Conservation (phyloP, 2,797 vertebrate genomes). For the Coendou prehensilis region DNA sequence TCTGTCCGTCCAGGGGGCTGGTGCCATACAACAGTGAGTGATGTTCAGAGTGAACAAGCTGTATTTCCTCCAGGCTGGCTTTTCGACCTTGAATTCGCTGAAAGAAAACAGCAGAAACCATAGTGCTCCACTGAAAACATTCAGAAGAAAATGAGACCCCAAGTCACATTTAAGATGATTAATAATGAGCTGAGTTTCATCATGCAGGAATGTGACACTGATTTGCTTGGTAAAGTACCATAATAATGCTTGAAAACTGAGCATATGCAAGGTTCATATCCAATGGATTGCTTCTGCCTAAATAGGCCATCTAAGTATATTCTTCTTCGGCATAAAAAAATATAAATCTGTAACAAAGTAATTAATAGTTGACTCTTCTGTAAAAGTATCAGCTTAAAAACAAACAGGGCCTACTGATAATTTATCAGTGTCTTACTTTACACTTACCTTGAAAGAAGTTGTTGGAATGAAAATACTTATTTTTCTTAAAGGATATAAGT, state of each 20-base stretch:
- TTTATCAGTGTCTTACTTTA: background rate
- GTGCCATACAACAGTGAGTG: slow-evolving; percentile 91
- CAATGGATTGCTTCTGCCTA: slow-evolving; percentile 3
- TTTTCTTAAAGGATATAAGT: slow-evolving; percentile 10
- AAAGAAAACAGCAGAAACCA: slow-evolving; percentile 91
- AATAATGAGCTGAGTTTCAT: slow-evolving; percentile 88
- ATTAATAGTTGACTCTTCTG: background rate
- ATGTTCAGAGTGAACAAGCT: slow-evolving; percentile 92
- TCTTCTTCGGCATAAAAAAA: slow-evolving; percentile 50
- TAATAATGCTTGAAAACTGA: slow-evolving; percentile 78
- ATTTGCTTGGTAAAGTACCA: slow-evolving; percentile 86
- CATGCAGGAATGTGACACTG: slow-evolving; percentile 88
- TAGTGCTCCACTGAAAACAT: slow-evolving; percentile 89
- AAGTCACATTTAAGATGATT: slow-evolving; percentile 89
- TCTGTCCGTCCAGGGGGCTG: slow-evolving; percentile 91
- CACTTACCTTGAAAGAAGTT: background rate
- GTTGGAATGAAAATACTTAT: background rate
- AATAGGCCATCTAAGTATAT: slow-evolving; percentile 17
- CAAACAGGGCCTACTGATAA: background rate
- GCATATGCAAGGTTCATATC: background rate
- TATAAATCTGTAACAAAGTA: slow-evolving; percentile 31
- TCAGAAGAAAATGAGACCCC: slow-evolving; percentile 79
- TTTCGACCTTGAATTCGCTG: slow-evolving; percentile 92
- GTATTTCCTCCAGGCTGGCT: slow-evolving; percentile 93
- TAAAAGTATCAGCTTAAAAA: slow-evolving; percentile 29